phyloP scores from a whole-genome alignment of 2,888 invertebrate genomes.

The Noctua comes region DNA sequence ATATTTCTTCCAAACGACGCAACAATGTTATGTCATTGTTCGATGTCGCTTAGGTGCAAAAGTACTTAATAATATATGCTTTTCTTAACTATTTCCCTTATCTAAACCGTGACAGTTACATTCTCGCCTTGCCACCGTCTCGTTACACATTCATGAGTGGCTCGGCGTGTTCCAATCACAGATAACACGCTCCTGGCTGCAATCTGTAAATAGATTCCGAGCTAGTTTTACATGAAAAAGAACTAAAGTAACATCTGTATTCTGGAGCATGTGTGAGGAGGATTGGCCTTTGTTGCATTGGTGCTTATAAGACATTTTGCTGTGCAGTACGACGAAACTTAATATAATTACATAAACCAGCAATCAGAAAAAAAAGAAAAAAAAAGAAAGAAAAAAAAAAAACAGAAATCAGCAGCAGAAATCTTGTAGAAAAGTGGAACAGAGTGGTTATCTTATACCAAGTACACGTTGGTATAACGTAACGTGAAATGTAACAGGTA shows the following conservation, averaged over 20 bases:
- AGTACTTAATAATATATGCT: neutral
- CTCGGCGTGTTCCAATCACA: conserved; percentile 61
- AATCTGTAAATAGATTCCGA: conserved; percentile 41
- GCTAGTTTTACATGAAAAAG: conserved; percentile 31
- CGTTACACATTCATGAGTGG: conserved; percentile 68
- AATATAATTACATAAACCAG: neutral
- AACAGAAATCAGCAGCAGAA: too few species aligned
- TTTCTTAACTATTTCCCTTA: neutral
- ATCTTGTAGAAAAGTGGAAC: too few species aligned
- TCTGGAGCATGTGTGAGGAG: neutral
- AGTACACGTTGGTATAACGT: too few species aligned
- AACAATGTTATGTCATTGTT: neutral
- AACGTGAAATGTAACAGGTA: too few species aligned
- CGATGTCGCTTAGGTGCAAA: neutral
- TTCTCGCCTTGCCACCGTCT: conserved; percentile 25
- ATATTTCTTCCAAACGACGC: too few species aligned
- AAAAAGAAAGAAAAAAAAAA: too few species aligned
- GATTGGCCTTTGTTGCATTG: neutral
- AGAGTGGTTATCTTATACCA: too few species aligned
- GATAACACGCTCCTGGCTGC: conserved; percentile 52
- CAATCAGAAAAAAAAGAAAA: too few species aligned
- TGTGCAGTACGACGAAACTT: neutral
- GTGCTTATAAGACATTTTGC: neutral
- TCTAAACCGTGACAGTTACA: conserved; percentile 19
- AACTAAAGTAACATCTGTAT: conserved; percentile 15